Evolutionary conservation across 2,113 vertebrate species (phyloP).

Genomic region (Mesitornis unicolor): DNA sequence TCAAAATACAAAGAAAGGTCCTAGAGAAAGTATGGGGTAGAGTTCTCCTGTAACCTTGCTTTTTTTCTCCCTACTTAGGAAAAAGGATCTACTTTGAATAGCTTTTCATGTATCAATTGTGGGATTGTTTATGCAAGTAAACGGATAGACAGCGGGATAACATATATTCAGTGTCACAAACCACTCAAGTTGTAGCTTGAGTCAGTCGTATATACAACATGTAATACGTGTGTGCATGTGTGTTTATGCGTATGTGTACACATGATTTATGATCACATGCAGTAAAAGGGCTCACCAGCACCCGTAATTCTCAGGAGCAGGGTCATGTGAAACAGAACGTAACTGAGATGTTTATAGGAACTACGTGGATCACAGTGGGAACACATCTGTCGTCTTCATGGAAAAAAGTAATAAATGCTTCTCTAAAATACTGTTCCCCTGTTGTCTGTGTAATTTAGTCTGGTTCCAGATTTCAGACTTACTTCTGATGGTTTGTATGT

Average conservation of each 20-base stretch:
- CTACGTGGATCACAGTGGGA: not conserved
- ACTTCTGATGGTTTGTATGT: not conserved
- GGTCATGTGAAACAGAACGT: not conserved
- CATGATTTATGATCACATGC: not conserved
- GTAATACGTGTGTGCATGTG: not conserved
- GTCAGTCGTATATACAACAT: not conserved
- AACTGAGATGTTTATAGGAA: not conserved
- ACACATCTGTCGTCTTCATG: not conserved
- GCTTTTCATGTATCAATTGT: not conserved
- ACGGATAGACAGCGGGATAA: not conserved
- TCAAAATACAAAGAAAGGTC: not conserved
- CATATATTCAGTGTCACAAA: not conserved
- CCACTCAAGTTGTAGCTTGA: not conserved
- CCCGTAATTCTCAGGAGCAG: not conserved
- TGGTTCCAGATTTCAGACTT: not conserved
- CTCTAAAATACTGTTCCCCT: slow-evolving; percentile 22
- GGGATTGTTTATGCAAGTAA: not conserved
- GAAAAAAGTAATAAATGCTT: not conserved
- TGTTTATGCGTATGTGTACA: not conserved
- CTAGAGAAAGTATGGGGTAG: not conserved
- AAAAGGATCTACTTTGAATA: not conserved
- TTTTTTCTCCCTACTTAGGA: not conserved
- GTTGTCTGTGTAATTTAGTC: not conserved
- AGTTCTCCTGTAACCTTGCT: not conserved
- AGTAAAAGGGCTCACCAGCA: not conserved